Percentiles rank a stretch among this genome's conserved stretches.
Evolutionary conservation across 2,797 vertebrate species (phyloP).

Genomic region (Coluber constrictor): DNA sequence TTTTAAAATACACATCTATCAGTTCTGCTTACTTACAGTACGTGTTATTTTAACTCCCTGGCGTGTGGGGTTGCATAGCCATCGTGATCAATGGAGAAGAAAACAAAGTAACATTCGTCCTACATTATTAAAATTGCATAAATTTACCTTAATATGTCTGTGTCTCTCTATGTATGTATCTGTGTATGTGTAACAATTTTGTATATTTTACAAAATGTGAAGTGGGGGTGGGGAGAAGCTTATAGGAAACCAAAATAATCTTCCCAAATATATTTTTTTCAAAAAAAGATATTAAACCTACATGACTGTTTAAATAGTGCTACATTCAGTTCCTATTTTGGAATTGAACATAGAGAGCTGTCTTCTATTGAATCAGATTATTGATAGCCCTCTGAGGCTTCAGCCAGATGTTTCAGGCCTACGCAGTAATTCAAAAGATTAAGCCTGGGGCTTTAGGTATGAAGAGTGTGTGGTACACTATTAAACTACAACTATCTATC

Average conservation of each 20-base stretch:
- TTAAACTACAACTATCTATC: not conserved
- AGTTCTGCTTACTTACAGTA: not conserved
- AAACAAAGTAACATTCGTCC: not conserved
- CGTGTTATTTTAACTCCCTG: not conserved
- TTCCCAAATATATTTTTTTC: not conserved
- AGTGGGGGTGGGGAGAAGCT: not conserved
- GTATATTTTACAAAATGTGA: not conserved
- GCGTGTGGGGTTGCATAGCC: not conserved
- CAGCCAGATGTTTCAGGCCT: not conserved
- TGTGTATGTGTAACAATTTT: not conserved
- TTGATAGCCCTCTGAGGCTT: not conserved
- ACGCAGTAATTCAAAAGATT: not conserved
- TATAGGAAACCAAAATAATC: not conserved
- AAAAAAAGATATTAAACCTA: not conserved
- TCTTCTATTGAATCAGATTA: not conserved
- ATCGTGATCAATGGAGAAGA: not conserved
- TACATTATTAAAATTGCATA: not conserved
- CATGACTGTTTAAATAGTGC: not conserved
- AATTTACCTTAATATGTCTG: not conserved
- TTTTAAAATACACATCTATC: not conserved
- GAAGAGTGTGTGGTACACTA: not conserved
- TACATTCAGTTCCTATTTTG: not conserved
- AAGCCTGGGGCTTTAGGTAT: not conserved
- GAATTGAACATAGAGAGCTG: not conserved
- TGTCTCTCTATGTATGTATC: not conserved